These are phyloP conservation scores for Sarcophilus harrisii DNA, from an alignment of 2,797 vertebrate genomes.

Conservation along the genomic window DNA sequence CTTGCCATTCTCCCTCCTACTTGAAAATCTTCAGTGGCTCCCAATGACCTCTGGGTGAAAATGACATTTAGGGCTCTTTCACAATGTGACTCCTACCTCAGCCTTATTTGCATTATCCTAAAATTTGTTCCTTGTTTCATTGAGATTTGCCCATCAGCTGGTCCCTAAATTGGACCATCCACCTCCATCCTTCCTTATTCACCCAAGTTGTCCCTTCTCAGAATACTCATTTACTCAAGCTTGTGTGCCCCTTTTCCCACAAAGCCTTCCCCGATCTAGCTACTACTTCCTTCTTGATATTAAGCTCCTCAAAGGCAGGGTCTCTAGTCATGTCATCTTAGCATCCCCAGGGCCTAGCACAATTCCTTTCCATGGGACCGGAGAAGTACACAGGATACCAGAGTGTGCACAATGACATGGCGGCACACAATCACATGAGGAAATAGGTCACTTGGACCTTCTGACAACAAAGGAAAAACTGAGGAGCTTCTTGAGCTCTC, in stretches of 20 bases:
- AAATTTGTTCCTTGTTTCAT: background rate
- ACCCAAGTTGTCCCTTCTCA: background rate
- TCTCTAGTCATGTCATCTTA: background rate
- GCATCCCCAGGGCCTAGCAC: background rate
- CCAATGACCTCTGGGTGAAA: background rate
- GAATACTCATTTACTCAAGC: background rate
- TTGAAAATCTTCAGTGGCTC: background rate
- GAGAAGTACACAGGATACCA: no score
- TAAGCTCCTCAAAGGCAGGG: background rate
- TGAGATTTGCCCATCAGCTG: background rate
- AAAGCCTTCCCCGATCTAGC: background rate
- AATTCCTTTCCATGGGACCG: background rate
- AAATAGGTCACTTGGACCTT: background rate
- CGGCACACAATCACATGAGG: background rate
- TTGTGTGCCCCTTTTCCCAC: background rate
- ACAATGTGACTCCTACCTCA: background rate
- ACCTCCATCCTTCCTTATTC: background rate
- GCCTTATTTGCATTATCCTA: background rate
- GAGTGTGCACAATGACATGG: background rate
- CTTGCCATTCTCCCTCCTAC: background rate
- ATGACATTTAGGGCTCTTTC: background rate
- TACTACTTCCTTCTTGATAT: background rate
- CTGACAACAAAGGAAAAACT: background rate
- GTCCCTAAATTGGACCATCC: background rate
- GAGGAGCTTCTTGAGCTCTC: background rate